Base-by-base conservation (phyloP, 2,888 invertebrate species). In the Metopia argyrocephala region DNA sequence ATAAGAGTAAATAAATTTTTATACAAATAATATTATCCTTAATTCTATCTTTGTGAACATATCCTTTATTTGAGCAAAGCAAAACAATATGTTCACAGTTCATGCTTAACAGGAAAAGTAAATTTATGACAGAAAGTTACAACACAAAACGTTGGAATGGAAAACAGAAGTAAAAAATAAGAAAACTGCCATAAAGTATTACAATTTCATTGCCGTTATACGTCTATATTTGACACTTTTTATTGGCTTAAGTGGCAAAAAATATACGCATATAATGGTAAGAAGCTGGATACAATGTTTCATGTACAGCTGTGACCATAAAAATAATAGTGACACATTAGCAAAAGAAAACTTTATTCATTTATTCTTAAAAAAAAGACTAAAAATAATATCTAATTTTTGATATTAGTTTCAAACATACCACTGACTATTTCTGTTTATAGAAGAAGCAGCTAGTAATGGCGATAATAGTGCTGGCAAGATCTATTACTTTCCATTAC, bases 151-250 rank as follows among this genome's bases (percentile, higher is more conserved):
- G 28, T 12, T 18, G 18, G 18, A 21, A 2, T 3, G 15, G n/a
- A 31, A n/a, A 56, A 18, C 1, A 31, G 20, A 38, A 12, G 46
- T n/a, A 25, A 45, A 25, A 38, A 31, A 7, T 23, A 23, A 12
- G 27, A 50, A 70, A 57, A 48, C 21, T 64, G 62, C 18, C 56
- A 73, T 73, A 54, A 62, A 62, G 69, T 61, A 15, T 45, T 64
- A 64, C 23, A 74, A 57, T 69, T 69, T 74, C 78, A 79, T 74
- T 68, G 27, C 68, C 57, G 73, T 27, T 48, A 78, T 74, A 64
- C 66, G 65, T 66, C 76, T 61, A 78, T 61, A 66, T 59, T 48
- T 74, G 74, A 79, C 79, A 74, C 64, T 69, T 69, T 79, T 79
- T 79, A 69, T 79, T 74, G 74, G 57, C 74, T 59, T 48, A 68